These are phyloP conservation scores for Nyctereutes procyonoides DNA, from an alignment of 2,113 vertebrate species.

Conservation along the genomic window DNA sequence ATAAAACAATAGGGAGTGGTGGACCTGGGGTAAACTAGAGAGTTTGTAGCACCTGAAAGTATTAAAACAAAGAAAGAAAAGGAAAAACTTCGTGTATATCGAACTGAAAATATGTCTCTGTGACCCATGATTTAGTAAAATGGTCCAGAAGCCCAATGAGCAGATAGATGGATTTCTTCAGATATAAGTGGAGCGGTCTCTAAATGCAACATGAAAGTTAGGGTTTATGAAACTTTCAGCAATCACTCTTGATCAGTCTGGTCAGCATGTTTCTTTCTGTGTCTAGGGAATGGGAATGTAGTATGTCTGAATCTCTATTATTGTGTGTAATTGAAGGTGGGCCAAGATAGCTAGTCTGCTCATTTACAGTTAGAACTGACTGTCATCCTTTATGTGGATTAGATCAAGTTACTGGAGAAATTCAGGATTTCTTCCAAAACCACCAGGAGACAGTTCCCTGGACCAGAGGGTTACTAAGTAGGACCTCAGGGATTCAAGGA, in stretches of 20 bases:
- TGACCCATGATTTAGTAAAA: background rate
- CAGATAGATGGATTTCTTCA: background rate
- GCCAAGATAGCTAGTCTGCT: background rate
- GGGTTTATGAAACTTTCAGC: background rate
- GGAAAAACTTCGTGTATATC: background rate
- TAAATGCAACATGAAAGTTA: background rate
- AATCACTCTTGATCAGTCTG: background rate
- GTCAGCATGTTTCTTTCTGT: background rate
- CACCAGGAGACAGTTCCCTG: background rate
- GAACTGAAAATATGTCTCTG: background rate
- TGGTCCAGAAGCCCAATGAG: background rate
- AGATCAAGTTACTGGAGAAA: background rate
- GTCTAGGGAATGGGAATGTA: background rate
- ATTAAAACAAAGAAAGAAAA: constrained; percentile 29
- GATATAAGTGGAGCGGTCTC: background rate
- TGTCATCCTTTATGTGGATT: background rate
- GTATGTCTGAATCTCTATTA: background rate
- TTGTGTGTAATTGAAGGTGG: background rate
- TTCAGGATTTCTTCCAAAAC: constrained; percentile 37
- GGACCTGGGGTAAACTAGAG: background rate
- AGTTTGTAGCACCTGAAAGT: background rate
- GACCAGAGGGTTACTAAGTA: background rate
- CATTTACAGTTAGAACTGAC: background rate
- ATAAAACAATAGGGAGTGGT: background rate
- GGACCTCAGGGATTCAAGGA: background rate